phyloP scores from a whole-genome alignment of 2,888 invertebrate genomes.

The Helleia helle region DNA sequence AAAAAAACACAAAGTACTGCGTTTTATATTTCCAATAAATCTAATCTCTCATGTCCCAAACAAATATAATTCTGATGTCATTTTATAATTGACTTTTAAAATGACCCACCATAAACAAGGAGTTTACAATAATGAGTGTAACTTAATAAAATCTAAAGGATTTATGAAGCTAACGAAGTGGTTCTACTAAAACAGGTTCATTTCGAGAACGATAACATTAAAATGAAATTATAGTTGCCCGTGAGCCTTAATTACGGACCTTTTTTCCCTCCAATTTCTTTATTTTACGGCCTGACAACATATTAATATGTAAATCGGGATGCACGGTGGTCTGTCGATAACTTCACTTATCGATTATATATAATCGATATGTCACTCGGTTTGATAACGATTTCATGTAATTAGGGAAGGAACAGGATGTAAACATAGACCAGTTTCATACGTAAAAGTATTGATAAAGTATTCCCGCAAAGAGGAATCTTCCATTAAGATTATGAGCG shows the following conservation, averaged over 20 bases:
- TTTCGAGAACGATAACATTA: constrained; percentile 40
- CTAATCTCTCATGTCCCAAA: no score
- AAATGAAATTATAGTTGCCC: constrained; percentile 56
- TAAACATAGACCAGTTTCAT: not conserved
- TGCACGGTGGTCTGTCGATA: constrained; percentile 54
- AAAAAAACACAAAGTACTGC: no score
- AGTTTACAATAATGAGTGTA: constrained; percentile 2
- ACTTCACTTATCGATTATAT: constrained; percentile 29
- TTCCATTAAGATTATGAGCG: no score
- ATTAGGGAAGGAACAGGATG: not conserved
- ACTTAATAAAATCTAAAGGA: constrained; percentile 8
- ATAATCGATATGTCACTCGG: constrained; percentile 20
- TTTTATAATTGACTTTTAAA: not conserved
- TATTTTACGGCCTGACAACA: constrained; percentile 67
- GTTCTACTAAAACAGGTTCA: constrained; percentile 29
- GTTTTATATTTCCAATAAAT: no score
- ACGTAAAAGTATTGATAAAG: no score
- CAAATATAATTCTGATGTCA: constrained; percentile 9
- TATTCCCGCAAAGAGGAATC: no score
- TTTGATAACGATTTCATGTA: constrained; percentile 15
- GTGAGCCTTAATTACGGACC: constrained; percentile 51
- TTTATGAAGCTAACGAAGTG: constrained; percentile 36
- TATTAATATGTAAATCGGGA: constrained; percentile 68
- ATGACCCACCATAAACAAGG: constrained; percentile 7
- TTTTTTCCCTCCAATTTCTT: constrained; percentile 61